Evolutionary conservation across 1,140 invertebrate species (phyloP), one percentile per base, ranked within the genome.

Genomic region (Ostrea denselamellosa): DNA sequence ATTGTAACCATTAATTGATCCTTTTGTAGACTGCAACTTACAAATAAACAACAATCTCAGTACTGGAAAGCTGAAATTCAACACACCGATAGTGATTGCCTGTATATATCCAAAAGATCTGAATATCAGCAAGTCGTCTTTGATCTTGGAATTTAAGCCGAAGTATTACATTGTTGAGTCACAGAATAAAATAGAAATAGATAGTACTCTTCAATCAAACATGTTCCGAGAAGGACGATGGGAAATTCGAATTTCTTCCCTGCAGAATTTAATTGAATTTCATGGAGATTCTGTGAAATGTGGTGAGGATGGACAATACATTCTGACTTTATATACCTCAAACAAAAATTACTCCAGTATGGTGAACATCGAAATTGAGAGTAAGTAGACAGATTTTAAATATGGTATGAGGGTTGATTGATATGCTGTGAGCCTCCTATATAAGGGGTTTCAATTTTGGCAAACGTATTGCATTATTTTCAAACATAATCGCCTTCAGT

Each of bases 351-450:
- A 12, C 25, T 4, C 22, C 10, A 77, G 68, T 25, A 0, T 10
- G 5, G 28, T 77, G 68, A 34, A 77, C 25, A 77, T 77, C 68
- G 25, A 77, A 77, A 77, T 77, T 77, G 68, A 77, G 12, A 77
- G 68, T 77, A 34, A 77, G 68, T 34, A 14, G 12, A 14, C 0
- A 28, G 65, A 28, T 44, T 44, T 44, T 44, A 44, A 5, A n/a
- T n/a, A n/a, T n/a, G n/a, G n/a, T n/a, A n/a, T n/a, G n/a, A n/a
- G n/a, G n/a, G n/a, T n/a, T n/a, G n/a, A n/a, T n/a, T n/a, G n/a
- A n/a, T n/a, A n/a, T n/a, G n/a, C n/a, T n/a, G n/a, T n/a, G n/a
- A n/a, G n/a, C n/a, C n/a, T n/a, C n/a, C n/a, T n/a, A n/a, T n/a
- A n/a, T n/a, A n/a, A n/a, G n/a, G n/a, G n/a, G n/a, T n/a, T n/a